phyloP scores from a whole-genome alignment of 1,140 invertebrate genomes.

The Hyposmocoma kahamanoa region DNA sequence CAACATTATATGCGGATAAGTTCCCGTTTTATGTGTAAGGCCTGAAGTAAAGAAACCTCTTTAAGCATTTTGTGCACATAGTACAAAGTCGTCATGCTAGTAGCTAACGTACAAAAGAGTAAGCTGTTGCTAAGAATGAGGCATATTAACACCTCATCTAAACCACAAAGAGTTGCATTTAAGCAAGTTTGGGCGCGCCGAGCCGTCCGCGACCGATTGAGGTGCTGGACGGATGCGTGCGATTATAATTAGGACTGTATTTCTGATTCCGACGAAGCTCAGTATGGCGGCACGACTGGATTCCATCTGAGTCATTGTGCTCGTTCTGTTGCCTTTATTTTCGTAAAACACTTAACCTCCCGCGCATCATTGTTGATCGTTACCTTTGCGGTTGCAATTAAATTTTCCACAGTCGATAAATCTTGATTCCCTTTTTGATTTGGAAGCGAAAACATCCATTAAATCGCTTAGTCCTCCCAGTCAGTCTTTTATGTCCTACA shows the following conservation, averaged over 20 bases:
- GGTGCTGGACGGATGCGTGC: slow-evolving; percentile 67
- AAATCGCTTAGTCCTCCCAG: too few relatives aligned
- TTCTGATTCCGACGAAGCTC: slow-evolving; percentile 72
- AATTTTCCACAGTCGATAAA: slow-evolving; percentile 23
- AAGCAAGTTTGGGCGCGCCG: neutral
- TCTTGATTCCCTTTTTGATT: slow-evolving; percentile 1
- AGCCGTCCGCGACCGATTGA: slow-evolving; percentile 45
- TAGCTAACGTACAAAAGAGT: too few relatives aligned
- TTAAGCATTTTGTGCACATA: too few relatives aligned
- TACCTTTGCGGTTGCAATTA: slow-evolving; percentile 27
- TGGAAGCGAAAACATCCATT: too few relatives aligned
- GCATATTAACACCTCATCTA: too few relatives aligned
- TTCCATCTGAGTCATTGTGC: slow-evolving; percentile 73
- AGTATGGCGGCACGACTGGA: slow-evolving; percentile 62
- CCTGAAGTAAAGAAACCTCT: too few relatives aligned
- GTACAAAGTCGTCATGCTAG: too few relatives aligned
- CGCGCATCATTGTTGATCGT: slow-evolving; percentile 60
- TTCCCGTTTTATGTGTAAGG: too few relatives aligned
- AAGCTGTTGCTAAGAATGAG: too few relatives aligned
- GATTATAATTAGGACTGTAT: slow-evolving; percentile 74
- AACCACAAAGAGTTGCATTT: too few relatives aligned
- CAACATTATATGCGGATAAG: too few relatives aligned
- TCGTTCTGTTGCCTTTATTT: slow-evolving; percentile 68
- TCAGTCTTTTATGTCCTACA: too few relatives aligned
- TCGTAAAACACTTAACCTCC: slow-evolving; percentile 66